These are phyloP conservation scores for Athripsodes cinereus DNA, from an alignment of 2,888 invertebrate genomes.

Conservation along the genomic window DNA sequence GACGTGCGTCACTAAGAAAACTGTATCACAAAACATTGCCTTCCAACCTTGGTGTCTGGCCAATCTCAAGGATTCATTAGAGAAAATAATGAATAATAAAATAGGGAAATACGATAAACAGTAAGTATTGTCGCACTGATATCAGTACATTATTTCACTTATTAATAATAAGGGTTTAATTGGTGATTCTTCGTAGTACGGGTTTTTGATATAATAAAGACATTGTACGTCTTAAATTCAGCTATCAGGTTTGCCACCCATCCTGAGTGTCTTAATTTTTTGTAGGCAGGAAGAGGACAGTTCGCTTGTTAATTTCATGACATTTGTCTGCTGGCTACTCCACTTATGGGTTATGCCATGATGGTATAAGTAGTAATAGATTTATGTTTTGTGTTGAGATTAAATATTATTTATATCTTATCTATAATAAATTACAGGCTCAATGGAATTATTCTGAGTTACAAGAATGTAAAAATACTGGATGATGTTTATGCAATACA, in stretches of 20 bases:
- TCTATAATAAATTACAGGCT: conserved; percentile 44
- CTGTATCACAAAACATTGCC: conserved; percentile 51
- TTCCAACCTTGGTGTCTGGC: conserved; percentile 59
- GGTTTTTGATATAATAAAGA: neutral
- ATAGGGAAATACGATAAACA: conserved; percentile 56
- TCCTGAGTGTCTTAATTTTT: no score
- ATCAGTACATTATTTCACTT: no score
- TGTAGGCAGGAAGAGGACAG: no score
- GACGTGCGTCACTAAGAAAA: conserved; percentile 52
- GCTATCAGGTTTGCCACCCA: no score
- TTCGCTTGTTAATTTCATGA: no score
- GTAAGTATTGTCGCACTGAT: conserved; percentile 52
- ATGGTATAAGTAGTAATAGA: no score
- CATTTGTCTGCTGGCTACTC: no score
- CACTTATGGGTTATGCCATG: no score
- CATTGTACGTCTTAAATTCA: no score
- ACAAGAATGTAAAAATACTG: conserved; percentile 56
- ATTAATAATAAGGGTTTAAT: neutral
- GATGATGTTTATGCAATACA: conserved; percentile 53
- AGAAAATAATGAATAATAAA: conserved; percentile 52
- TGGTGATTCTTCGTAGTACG: neutral
- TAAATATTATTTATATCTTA: neutral
- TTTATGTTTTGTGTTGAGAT: neutral
- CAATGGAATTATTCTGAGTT: conserved; percentile 61
- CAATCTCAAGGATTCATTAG: conserved; percentile 52